A percentile compares a stretch with the other conserved stretches of the same genome.
phyloP scores from a whole-genome alignment of 1,140 invertebrate species.

The Mylabris phalerata region DNA sequence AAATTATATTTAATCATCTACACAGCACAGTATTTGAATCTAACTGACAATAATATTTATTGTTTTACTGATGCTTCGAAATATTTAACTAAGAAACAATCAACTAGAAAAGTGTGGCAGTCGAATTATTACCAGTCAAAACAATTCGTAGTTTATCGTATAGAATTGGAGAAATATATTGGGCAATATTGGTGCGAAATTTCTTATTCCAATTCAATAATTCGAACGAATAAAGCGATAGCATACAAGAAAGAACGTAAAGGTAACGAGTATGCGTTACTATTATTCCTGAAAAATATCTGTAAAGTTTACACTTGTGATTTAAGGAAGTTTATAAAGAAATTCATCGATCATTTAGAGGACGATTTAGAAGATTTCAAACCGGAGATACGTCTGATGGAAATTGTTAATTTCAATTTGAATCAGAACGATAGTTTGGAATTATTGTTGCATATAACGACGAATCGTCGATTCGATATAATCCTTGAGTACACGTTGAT shows the following conservation, averaged over 20 bases:
- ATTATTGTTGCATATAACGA: constrained; percentile 32
- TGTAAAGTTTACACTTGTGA: constrained; percentile 19
- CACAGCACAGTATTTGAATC: neutral
- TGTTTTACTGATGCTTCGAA: constrained; percentile 27
- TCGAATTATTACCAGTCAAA: neutral
- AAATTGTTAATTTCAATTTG: constrained; percentile 20
- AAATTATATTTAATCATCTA: constrained; percentile 25
- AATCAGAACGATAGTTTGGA: constrained; percentile 16
- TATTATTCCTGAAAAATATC: constrained; percentile 21
- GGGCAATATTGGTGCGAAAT: constrained; percentile 46
- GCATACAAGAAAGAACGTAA: constrained; percentile 25
- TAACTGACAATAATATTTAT: constrained; percentile 1
- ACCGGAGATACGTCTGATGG: constrained; percentile 25
- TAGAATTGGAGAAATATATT: constrained; percentile 35
- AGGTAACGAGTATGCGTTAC: constrained; percentile 38
- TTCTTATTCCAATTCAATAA: constrained; percentile 21
- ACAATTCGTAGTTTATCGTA: constrained; percentile 25
- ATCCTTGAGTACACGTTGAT: no score
- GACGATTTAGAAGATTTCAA: constrained; percentile 10
- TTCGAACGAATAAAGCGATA: constrained; percentile 30
- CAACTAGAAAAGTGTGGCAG: constrained; percentile 24
- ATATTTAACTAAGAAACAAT: constrained; percentile 11
- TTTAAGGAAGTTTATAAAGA: neutral
- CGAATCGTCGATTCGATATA: constrained; percentile 12
- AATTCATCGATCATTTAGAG: constrained; percentile 14